Conservation (phyloP, 2,797 vertebrate species). For the Sarcophilus harrisii region DNA sequence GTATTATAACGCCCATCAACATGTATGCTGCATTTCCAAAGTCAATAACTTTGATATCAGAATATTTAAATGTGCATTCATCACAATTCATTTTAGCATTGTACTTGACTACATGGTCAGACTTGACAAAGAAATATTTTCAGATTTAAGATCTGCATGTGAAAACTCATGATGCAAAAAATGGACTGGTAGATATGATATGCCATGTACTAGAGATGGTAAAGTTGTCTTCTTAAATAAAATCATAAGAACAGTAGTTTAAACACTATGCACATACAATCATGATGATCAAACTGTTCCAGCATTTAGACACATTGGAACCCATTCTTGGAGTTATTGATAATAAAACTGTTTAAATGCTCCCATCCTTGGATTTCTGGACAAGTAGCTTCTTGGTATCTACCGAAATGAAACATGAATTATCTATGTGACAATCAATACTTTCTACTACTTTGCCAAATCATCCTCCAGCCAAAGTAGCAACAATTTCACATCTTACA, state of each 20-base stretch:
- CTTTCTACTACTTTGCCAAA: slow-evolving; percentile 92
- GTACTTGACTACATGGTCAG: slow-evolving; percentile 90
- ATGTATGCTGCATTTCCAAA: slow-evolving; percentile 94
- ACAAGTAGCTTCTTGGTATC: slow-evolving; percentile 93
- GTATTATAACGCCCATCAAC: slow-evolving; percentile 95
- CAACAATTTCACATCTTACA: slow-evolving; percentile 92
- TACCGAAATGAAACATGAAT: slow-evolving; percentile 90
- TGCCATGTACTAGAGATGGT: slow-evolving; percentile 93
- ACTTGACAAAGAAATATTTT: slow-evolving; percentile 93
- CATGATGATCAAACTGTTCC: slow-evolving; percentile 94
- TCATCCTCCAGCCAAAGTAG: slow-evolving; percentile 90
- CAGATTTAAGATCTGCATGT: slow-evolving; percentile 87
- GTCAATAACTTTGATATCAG: slow-evolving; percentile 93
- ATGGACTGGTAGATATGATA: slow-evolving; percentile 91
- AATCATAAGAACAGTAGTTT: slow-evolving; percentile 95
- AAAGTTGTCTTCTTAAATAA: slow-evolving; percentile 91
- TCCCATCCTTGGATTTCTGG: slow-evolving; percentile 93
- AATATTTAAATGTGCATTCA: slow-evolving; percentile 90
- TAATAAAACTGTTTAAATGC: slow-evolving; percentile 89
- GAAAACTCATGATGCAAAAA: slow-evolving; percentile 93
- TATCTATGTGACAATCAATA: slow-evolving; percentile 87
- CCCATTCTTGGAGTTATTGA: slow-evolving; percentile 84
- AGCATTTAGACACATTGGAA: slow-evolving; percentile 92
- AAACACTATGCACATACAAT: slow-evolving; percentile 93
- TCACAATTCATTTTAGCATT: slow-evolving; percentile 90